Conservation (phyloP, 2,797 vertebrate species). For the Apogon hyalosoma region DNA sequence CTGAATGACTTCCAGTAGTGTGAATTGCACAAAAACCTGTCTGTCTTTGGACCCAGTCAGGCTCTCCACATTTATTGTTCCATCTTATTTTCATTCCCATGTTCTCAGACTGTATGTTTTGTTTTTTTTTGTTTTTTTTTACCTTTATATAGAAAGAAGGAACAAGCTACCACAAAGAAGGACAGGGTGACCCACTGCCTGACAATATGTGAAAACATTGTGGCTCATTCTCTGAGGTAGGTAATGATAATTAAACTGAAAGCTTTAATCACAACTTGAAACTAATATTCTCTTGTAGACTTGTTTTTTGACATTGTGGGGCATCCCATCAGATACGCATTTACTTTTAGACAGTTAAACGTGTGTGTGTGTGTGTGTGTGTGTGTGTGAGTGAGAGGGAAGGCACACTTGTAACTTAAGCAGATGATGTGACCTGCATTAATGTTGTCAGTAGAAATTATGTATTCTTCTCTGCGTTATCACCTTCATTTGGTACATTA, state of each 20-base stretch:
- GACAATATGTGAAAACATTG: conserved; percentile 98
- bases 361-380: too few species aligned
- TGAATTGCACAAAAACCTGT: not conserved
- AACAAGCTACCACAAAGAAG: conserved; percentile 95
- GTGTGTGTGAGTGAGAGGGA: too few species aligned
- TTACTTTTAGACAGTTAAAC: too few species aligned
- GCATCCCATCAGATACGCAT: too few species aligned
- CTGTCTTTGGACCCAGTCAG: not conserved
- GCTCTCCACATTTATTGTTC: not conserved
- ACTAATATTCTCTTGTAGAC: not conserved
- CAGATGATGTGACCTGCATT: too few species aligned
- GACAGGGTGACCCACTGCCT: conserved; percentile 96
- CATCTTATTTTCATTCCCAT: not conserved
- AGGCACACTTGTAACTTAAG: too few species aligned
- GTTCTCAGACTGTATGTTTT: conserved; percentile 8
- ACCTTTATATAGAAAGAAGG: conserved; percentile 90
- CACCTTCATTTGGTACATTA: too few species aligned
- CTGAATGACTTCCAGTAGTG: not conserved
- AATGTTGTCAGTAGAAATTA: too few species aligned
- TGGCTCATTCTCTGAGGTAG: conserved; percentile 96
- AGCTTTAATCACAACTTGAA: not conserved
- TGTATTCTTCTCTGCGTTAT: too few species aligned
- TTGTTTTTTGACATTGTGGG: too few species aligned
- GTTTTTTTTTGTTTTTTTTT: not conserved
- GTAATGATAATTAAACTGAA: conserved; percentile 11